Conservation (phyloP, 2,113 vertebrate species). For the Heptranchias perlo region DNA sequence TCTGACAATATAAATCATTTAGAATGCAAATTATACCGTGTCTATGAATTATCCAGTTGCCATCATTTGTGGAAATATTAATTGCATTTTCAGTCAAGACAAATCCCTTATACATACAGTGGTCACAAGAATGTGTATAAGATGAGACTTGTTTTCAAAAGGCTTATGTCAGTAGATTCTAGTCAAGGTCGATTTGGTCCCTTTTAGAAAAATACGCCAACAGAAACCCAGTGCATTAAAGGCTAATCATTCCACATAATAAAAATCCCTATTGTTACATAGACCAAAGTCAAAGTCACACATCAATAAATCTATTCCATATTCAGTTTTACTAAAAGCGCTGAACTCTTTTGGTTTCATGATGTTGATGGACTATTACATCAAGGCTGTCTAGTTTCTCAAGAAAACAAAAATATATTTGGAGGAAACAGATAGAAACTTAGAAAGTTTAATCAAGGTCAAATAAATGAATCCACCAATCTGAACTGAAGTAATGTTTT, state of each 20-base stretch:
- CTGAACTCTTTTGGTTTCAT: conserved; percentile 65
- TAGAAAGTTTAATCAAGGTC: neutral
- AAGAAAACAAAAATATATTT: neutral
- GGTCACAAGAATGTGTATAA: neutral
- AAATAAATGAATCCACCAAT: neutral
- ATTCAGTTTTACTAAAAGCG: conserved; percentile 69
- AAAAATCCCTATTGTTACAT: conserved; percentile 74
- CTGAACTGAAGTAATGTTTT: neutral
- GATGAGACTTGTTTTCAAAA: neutral
- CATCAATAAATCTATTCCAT: conserved; percentile 94
- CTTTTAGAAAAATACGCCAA: neutral
- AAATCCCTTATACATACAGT: neutral
- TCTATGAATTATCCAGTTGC: neutral
- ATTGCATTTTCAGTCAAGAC: neutral
- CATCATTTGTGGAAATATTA: neutral
- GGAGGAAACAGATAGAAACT: neutral
- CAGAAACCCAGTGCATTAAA: conserved; percentile 36
- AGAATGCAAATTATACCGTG: neutral
- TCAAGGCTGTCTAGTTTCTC: conserved; percentile 68
- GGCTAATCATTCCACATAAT: conserved; percentile 92
- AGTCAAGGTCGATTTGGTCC: neutral
- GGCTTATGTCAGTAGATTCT: neutral
- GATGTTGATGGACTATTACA: conserved; percentile 71
- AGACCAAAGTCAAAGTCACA: conserved; percentile 72
- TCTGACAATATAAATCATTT: neutral